These are phyloP conservation scores for Neomonachus schauinslandi DNA, from an alignment of 2,113 vertebrate species.

Conservation along the genomic window DNA sequence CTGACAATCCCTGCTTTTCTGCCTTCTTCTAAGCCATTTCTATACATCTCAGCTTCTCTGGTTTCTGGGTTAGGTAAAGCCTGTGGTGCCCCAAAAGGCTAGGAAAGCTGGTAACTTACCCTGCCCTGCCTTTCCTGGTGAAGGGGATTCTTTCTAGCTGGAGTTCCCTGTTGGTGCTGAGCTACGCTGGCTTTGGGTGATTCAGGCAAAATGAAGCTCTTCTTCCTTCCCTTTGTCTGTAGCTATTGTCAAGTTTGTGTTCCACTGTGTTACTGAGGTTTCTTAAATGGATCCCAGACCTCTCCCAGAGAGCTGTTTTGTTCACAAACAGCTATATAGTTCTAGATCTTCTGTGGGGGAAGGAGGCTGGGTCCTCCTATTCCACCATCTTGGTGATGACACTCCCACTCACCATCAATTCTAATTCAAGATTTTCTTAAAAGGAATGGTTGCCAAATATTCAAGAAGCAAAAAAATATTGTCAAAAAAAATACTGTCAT, in stretches of 20 bases:
- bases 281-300: background rate
- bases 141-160: background rate
- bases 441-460: background rate
- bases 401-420: background rate
- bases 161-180: background rate
- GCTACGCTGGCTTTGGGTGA: background rate
- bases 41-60: background rate
- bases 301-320: background rate
- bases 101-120: background rate
- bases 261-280: background rate
- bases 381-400: background rate
- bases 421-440: background rate
- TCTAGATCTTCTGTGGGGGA: background rate
- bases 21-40: background rate
- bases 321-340: background rate
- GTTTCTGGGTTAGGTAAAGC: background rate
- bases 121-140: background rate
- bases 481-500: background rate
- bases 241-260: background rate
- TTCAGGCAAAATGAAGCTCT: background rate
- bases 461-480: background rate
- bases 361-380: background rate
- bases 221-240: background rate
- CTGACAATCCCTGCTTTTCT: background rate
- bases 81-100: background rate